Evolutionary conservation across 1,140 invertebrate species (phyloP), one percentile per base, ranked within the genome.

Genomic region (Mesaphorura yosii): DNA sequence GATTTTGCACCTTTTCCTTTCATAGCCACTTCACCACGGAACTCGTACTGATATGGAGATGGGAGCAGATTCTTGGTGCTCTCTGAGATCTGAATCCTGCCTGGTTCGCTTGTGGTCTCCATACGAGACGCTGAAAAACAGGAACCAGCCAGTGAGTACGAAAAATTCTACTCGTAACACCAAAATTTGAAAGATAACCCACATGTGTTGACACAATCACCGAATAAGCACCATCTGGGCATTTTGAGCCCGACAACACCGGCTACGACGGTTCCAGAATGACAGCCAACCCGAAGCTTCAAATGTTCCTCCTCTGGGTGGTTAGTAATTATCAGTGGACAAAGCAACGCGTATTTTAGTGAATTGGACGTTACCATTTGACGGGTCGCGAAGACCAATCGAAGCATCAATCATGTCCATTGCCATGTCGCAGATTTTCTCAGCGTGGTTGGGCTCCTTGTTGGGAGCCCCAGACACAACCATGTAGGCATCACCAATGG

Each of bases 401-500:
- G 94, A 95, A 1, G 88, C 86, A 57, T 92, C 84, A 0, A 95
- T 78, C 91, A 97, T 94, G 66, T 96, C 92, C 19, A 97, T 70
- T 0, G 92, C 90, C 86, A 98, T 91, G 68, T 93, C 85, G 64
- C 91, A 95, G 15, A 97, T 89, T 61, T 85, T 83, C 67, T 90
- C 85, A 0, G 90, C 90, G 66, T 97, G 93, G 66, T 90, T 85
- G 37, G 75, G 76, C 67, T 88, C 84, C 62, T 84, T 82, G 52
- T 91, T 87, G 0, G 93, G 93, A 14, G 91, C 87, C 0, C 93
- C 94, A 15, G 39, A 37, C 12, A 63, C 61, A 7, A 63, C 58
- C 61, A 63, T 63, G 50, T 63, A 63, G 2, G 51, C 49, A 56
- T 63, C 61, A 14, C 92, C 91, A 62, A 96, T 95, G 0, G 92